Evolutionary conservation across 2,113 vertebrate species (phyloP).

Genomic region (Podarcis muralis): DNA sequence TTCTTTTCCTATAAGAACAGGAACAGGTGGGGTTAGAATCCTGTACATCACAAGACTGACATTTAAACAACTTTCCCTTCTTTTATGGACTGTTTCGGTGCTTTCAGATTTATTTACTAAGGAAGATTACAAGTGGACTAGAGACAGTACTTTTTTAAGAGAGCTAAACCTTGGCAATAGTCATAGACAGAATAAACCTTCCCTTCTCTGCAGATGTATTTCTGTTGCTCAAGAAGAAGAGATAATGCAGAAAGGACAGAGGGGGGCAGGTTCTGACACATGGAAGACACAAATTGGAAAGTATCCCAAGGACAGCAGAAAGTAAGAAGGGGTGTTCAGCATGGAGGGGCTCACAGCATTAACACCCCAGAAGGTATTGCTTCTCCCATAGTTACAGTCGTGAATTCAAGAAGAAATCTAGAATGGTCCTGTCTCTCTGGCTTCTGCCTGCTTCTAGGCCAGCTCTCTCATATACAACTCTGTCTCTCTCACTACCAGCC

Average conservation of each 20-base stretch:
- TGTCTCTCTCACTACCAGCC: too few species aligned
- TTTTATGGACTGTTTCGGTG: slow-evolving; percentile 1
- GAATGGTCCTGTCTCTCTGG: too few species aligned
- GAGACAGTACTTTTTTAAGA: not conserved
- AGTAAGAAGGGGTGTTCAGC: not conserved
- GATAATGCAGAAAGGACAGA: not conserved
- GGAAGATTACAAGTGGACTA: not conserved
- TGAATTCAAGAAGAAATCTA: too few species aligned
- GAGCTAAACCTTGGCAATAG: slow-evolving; percentile 2
- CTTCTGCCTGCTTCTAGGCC: too few species aligned
- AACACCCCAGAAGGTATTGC: not conserved
- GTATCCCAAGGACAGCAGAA: not conserved
- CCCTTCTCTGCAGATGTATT: not conserved
- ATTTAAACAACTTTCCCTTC: slow-evolving; percentile 3
- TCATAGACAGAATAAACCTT: not conserved
- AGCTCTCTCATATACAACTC: too few species aligned
- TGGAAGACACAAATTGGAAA: not conserved
- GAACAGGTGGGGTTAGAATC: not conserved
- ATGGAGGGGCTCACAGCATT: not conserved
- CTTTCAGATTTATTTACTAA: not conserved
- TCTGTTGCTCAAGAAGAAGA: not conserved
- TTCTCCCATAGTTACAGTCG: too few species aligned
- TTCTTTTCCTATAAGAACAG: slow-evolving; percentile 14
- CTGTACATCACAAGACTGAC: slow-evolving; percentile 25
- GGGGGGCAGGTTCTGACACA: not conserved